Base-by-base conservation (phyloP, 1,140 invertebrate genomes). In the Daktulosphaira vitifoliae region DNA sequence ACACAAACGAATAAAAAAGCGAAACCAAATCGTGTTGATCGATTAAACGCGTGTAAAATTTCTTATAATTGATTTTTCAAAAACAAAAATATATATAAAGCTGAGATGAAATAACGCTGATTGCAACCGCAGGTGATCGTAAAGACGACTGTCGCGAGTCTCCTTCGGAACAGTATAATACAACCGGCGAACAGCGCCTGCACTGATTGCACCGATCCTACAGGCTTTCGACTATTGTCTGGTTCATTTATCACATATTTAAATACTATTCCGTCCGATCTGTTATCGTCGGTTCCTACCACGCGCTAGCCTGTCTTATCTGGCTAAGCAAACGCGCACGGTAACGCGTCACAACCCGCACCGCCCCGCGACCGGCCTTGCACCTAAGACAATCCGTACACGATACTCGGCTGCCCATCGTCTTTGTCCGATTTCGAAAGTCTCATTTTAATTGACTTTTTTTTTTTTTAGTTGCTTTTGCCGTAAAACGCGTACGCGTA, bases 121-220 rank as follows among this genome's bases (percentile, higher is more conserved):
- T n/a, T n/a, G n/a, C n/a, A n/a, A n/a, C n/a, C n/a, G n/a, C n/a
- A n/a, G n/a, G n/a, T 6, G 29, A 33, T 33, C 29, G 29, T 6
- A n/a, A 33, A 33, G 11, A 33, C 29, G 29, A 33, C 29, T 33
- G 29, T 11, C 29, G 29, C 29, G 29, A 5, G 29, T 33, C 29
- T 33, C 29, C 29, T 6, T 6, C 29, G 5, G 29, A 33, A 33
- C 15, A 44, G 9, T 18, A 1, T 37, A 37, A 18, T 54, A 42
- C 39, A 11, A 18, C 11, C 52, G 33, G 15, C 15, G 53, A 26
- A 13, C 53, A 39, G 53, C 20, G 13, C 56, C 56, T 62, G 56
- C 16, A 62, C 42, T 62, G 56, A 62, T 62, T 59, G 18, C 23
- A 16, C 38, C 29, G 56, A 62, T 62, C 56, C 56, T 62, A 48